These are phyloP conservation scores for Lasiurus borealis DNA, from an alignment of 2,113 vertebrate genomes.

Conservation along the genomic window DNA sequence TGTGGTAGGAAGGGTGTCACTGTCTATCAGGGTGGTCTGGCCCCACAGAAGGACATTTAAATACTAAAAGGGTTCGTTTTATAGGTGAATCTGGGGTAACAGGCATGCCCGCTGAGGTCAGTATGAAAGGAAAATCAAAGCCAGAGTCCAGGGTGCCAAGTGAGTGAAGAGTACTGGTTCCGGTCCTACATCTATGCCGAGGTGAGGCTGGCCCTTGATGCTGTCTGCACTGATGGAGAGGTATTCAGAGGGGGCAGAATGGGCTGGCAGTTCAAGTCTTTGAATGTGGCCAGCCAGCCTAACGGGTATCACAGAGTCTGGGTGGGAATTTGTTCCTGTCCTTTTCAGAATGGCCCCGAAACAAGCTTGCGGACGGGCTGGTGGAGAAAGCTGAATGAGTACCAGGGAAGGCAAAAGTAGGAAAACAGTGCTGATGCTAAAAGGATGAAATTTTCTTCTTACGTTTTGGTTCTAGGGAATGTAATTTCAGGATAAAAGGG, in stretches of 20 bases:
- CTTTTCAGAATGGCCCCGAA: not conserved
- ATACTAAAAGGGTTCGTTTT: not conserved
- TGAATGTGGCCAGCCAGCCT: not conserved
- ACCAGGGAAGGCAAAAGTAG: not conserved
- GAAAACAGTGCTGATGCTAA: not conserved
- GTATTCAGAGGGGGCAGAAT: not conserved
- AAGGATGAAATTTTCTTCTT: not conserved
- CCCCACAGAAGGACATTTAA: not conserved
- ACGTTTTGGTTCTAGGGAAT: conserved; percentile 11
- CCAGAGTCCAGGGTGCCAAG: not conserved
- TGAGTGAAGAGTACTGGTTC: not conserved
- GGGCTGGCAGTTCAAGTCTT: not conserved
- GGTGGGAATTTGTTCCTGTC: not conserved
- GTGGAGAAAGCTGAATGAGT: not conserved
- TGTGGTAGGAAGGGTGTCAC: not conserved
- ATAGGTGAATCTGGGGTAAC: too few relatives aligned
- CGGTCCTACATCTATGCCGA: not conserved
- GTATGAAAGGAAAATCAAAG: not conserved
- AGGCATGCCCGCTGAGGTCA: not conserved
- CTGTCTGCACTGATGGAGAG: not conserved
- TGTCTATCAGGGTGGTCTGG: not conserved
- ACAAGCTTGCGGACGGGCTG: not conserved
- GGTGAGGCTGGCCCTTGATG: not conserved
- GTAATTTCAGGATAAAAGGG: not conserved
- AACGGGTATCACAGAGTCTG: not conserved